Conservation (phyloP, 2,113 vertebrate genomes). For the Ploceus nigricollis region DNA sequence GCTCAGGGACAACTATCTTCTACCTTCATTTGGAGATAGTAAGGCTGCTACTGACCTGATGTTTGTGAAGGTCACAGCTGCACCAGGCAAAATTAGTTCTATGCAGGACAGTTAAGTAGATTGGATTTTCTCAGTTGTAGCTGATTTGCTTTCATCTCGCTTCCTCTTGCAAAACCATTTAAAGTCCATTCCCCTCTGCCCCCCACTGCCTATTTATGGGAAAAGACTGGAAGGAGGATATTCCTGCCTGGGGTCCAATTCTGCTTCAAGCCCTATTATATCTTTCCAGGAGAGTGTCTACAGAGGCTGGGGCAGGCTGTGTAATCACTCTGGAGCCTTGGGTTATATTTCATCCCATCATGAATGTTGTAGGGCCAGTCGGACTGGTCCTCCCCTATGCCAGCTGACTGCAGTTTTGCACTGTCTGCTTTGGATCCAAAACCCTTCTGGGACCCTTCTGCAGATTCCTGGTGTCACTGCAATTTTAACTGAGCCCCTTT, state of each 20-base stretch:
- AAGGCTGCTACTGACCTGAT: slow-evolving; percentile 20
- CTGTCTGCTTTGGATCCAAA: not conserved
- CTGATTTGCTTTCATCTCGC: slow-evolving; percentile 46
- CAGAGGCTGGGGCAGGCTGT: not conserved
- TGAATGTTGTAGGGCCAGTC: not conserved
- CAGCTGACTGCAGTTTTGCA: not conserved
- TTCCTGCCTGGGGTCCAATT: not conserved
- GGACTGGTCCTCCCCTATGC: not conserved
- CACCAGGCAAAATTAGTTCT: slow-evolving; percentile 43
- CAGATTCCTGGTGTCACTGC: rapidly evolving
- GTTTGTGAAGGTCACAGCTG: slow-evolving; percentile 45
- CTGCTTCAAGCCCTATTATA: not conserved
- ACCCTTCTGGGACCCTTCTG: not conserved
- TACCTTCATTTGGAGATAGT: slow-evolving; percentile 21
- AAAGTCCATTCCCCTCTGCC: slow-evolving; percentile 13
- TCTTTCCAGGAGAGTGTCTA: not conserved
- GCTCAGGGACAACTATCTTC: not conserved
- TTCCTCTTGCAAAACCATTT: slow-evolving; percentile 11
- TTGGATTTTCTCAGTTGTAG: slow-evolving; percentile 52
- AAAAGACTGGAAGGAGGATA: not conserved
- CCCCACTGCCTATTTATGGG: not conserved
- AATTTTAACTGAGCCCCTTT: not conserved
- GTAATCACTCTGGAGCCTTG: not conserved
- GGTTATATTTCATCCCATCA: not conserved
- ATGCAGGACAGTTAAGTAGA: slow-evolving; percentile 45